Percentiles rank a stretch among this genome's conserved stretches.
phyloP scores from a whole-genome alignment of 2,113 vertebrate species.

The Candoia aspera region DNA sequence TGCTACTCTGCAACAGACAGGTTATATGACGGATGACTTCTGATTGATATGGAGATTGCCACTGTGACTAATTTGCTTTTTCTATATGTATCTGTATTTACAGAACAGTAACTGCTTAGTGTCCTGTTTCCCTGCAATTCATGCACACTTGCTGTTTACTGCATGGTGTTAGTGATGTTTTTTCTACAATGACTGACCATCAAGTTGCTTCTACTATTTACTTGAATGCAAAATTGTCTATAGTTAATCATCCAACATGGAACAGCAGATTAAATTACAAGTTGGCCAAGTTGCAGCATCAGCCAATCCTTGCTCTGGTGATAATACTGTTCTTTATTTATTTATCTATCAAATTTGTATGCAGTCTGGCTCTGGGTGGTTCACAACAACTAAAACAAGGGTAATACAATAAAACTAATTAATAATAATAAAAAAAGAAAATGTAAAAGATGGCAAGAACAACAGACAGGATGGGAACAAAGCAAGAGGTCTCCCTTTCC shows the following conservation, averaged over 20 bases:
- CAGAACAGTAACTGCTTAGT: neutral
- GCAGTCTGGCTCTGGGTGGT: too few species aligned
- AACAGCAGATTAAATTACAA: neutral
- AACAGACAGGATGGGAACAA: neutral
- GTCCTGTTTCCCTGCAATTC: neutral
- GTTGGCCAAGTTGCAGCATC: neutral
- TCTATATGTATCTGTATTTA: neutral
- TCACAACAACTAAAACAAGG: too few species aligned
- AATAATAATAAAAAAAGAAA: too few species aligned
- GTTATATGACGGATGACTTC: neutral
- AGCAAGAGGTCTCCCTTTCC: neutral
- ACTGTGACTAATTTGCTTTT: neutral
- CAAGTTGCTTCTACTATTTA: neutral
- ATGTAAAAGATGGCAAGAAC: neutral
- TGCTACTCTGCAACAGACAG: too few species aligned
- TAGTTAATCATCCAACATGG: neutral
- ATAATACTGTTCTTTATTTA: neutral
- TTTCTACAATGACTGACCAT: neutral
- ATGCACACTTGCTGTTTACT: neutral
- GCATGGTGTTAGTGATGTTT: neutral
- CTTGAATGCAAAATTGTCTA: neutral
- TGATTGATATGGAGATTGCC: neutral
- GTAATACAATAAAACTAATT: too few species aligned
- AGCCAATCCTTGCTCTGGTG: neutral
- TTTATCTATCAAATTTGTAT: too few species aligned